Evolutionary conservation across 2,888 invertebrate genomes (phyloP), one percentile per base, ranked within the genome.

Genomic region (Ryuthela nishihirai): DNA sequence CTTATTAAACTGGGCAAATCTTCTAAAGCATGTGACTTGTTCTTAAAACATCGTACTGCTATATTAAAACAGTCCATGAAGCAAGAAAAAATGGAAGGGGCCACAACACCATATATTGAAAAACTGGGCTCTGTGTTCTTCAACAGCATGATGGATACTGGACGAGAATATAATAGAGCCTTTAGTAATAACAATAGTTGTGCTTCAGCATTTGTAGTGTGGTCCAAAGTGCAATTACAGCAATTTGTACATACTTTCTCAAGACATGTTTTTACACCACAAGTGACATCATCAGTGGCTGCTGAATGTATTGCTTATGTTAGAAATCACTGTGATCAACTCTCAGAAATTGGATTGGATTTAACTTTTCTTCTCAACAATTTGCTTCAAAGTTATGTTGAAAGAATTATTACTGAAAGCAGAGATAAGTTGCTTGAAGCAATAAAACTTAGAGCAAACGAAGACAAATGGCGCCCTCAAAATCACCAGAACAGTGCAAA

Each of bases 331-430:
- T 88, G 87, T 69, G 46, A 80, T 69, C 78, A 83, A 75, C 70
- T 83, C 44, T 77, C 77, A 48, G 77, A 76, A 21, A 78, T 81
- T 62, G 97, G 97, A 1, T 80, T 98, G 68, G 97, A 98, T 77
- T 79, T 98, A 55, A 84, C 87, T 64, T 97, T 93, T 74, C 88
- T 91, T 72, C 79, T 98, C 68, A 90, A 95, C 72, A 87, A 88
- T 21, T 82, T 89, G 63, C 77, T 98, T 56, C 80, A 89, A 63
- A 81, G 82, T 10, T 87, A 90, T 0, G 78, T 92, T 44, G 83
- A 82, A 38, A 83, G 84, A 74, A 83, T 87, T 20, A 77, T 94
- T 56, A 80, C 80, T 67, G 89, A 90, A 68, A 83, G 87, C 41
- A 83, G 84, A 67, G 87, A 88, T 65, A 90, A 89, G 72, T 80